These are phyloP conservation scores for Diploscapter pachys DNA, from an alignment of 1,140 invertebrate genomes.

Conservation along the genomic window DNA sequence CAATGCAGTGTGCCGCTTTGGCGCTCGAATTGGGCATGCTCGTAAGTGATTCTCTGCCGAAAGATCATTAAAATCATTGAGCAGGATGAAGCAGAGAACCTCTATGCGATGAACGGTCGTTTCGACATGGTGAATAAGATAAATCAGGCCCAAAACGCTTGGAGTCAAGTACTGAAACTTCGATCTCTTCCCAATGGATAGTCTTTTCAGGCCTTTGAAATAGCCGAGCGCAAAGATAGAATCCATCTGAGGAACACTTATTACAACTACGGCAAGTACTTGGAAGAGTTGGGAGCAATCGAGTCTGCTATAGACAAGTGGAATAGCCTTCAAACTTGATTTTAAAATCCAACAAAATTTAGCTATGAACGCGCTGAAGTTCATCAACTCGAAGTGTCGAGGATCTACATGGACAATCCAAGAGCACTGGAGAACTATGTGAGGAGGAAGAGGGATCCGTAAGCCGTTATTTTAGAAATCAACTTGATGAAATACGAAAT, in stretches of 20 bases:
- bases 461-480: conserved; percentile 55
- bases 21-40: conserved; percentile 34
- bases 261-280: conserved; percentile 76
- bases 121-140: conserved; percentile 82
- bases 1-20: conserved; percentile 54
- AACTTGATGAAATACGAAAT: neutral
- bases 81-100: conserved; percentile 81
- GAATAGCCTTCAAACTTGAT: neutral
- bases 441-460: conserved; percentile 73
- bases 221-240: conserved; percentile 75
- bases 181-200: no score
- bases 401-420: conserved; percentile 75
- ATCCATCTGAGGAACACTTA: conserved; percentile 84
- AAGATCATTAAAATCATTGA: conserved; percentile 66
- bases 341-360: conserved; percentile 19
- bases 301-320: conserved; percentile 64
- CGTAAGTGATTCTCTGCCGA: conserved; percentile 3
- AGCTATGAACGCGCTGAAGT: conserved; percentile 72
- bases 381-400: conserved; percentile 83
- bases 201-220: conserved; percentile 68
- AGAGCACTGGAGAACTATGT: conserved; percentile 73
- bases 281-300: conserved; percentile 70
- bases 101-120: conserved; percentile 76
- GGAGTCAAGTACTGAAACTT: conserved; percentile 61
- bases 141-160: conserved; percentile 71